Evolutionary conservation across 1,140 invertebrate species (phyloP).

Genomic region (Hermetia illucens): DNA sequence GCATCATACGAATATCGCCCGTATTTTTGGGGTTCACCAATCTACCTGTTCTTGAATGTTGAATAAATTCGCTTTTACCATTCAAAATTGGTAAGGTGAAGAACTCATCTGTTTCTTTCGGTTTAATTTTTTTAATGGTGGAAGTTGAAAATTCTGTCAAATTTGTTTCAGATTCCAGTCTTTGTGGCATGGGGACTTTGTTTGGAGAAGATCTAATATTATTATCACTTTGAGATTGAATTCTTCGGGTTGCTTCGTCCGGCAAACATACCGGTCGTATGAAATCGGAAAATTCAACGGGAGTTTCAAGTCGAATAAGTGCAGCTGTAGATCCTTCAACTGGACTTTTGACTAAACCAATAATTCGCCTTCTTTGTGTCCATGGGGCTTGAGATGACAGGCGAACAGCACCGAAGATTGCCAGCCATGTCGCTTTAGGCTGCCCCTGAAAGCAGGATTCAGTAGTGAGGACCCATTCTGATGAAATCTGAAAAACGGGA

Average conservation of each 20-base stretch:
- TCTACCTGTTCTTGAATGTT: background rate
- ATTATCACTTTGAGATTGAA: too few relatives aligned
- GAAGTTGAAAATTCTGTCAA: too few relatives aligned
- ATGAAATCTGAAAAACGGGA: slow-evolving; percentile 37
- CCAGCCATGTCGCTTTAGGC: slow-evolving; percentile 71
- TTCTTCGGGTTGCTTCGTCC: slow-evolving; percentile 23
- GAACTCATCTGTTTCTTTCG: slow-evolving; percentile 25
- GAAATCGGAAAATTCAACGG: slow-evolving; percentile 63
- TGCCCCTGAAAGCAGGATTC: slow-evolving; percentile 83
- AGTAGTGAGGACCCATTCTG: slow-evolving; percentile 72
- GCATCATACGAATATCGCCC: slow-evolving; percentile 20
- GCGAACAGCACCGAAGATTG: slow-evolving; percentile 60
- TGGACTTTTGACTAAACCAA: slow-evolving; percentile 76
- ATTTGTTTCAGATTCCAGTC: too few relatives aligned
- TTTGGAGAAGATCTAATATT: too few relatives aligned
- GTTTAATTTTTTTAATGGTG: too few relatives aligned
- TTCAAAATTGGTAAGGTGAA: slow-evolving; percentile 19
- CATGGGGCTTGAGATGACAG: slow-evolving; percentile 65
- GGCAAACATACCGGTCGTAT: slow-evolving; percentile 70
- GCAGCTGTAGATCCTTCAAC: slow-evolving; percentile 75
- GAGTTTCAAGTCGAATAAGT: slow-evolving; percentile 61
- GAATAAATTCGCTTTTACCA: too few relatives aligned
- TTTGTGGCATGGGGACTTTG: too few relatives aligned
- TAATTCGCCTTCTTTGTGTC: slow-evolving; percentile 70
- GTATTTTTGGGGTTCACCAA: slow-evolving; percentile 2